Conservation (phyloP, 2,888 invertebrate genomes). For the Augiades crinisus region DNA sequence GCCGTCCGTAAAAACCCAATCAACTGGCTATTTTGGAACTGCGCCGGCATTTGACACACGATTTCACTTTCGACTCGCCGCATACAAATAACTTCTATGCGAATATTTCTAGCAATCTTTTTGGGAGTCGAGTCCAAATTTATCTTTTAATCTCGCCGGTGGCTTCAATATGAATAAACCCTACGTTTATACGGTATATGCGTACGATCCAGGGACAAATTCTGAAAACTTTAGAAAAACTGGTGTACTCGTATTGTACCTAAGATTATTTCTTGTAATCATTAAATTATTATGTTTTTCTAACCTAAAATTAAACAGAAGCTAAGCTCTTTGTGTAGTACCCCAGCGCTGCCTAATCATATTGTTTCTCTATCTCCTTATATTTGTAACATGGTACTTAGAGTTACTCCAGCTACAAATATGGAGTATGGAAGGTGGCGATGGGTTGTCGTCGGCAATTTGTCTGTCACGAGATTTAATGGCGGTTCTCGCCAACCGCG, state of each 20-base stretch:
- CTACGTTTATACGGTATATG: background rate
- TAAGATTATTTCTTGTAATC: no score
- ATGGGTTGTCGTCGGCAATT: conserved; percentile 36
- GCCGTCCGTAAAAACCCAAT: conserved; percentile 69
- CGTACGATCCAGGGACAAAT: background rate
- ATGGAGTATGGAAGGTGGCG: conserved; percentile 11
- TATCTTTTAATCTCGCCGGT: background rate
- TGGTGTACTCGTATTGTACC: no score
- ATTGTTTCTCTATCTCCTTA: background rate
- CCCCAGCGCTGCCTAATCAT: no score
- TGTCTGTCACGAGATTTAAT: conserved; percentile 61
- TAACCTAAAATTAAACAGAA: no score
- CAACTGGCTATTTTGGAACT: conserved; percentile 59
- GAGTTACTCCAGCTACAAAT: background rate
- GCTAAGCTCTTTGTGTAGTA: no score
- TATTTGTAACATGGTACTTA: background rate
- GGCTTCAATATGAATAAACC: background rate
- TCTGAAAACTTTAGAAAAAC: no score
- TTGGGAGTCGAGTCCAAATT: background rate
- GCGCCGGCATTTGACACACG: conserved; percentile 62
- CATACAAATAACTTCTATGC: conserved; percentile 35
- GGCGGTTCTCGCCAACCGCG: conserved; percentile 29
- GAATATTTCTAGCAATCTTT: conserved; percentile 34
- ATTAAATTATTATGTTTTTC: no score
- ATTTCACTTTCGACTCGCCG: conserved; percentile 51